Conservation (phyloP, 2,797 vertebrate genomes). For the Pseudotriccus pelzelni region DNA sequence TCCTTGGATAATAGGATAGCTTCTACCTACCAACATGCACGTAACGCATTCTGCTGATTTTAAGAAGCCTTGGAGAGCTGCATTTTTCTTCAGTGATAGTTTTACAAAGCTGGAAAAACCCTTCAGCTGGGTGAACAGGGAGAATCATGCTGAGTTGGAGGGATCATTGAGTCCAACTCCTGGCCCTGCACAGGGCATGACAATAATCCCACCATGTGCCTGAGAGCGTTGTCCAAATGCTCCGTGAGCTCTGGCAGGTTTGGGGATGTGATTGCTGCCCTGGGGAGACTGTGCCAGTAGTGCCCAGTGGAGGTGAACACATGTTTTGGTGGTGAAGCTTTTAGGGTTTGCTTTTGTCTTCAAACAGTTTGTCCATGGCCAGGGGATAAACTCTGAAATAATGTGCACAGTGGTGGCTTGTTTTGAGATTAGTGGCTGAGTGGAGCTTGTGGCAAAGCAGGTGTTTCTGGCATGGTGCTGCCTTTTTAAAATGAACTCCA, state of each 20-base stretch:
- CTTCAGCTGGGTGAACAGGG: background rate
- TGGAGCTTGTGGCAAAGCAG: background rate
- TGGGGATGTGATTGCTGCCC: fast-evolving
- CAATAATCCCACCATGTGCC: background rate
- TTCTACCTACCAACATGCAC: conserved; percentile 15
- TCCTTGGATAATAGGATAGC: conserved; percentile 44
- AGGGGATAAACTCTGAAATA: background rate
- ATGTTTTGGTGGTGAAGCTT: background rate
- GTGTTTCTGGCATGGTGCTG: background rate
- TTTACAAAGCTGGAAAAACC: background rate
- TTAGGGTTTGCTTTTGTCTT: background rate
- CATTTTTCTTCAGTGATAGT: background rate
- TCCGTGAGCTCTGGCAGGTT: background rate
- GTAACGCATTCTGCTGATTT: conserved; percentile 3
- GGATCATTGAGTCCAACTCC: background rate
- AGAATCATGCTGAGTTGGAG: background rate
- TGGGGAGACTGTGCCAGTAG: background rate
- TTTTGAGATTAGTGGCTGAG: background rate
- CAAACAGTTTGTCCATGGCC: background rate
- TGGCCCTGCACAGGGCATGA: background rate
- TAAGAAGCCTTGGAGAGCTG: background rate
- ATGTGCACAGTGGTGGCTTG: background rate
- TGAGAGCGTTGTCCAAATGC: fast-evolving
- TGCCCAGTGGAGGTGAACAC: fast-evolving
- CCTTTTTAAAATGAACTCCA: background rate